Evolutionary conservation across 2,113 vertebrate genomes (phyloP).

Genomic region (Sitta europaea): DNA sequence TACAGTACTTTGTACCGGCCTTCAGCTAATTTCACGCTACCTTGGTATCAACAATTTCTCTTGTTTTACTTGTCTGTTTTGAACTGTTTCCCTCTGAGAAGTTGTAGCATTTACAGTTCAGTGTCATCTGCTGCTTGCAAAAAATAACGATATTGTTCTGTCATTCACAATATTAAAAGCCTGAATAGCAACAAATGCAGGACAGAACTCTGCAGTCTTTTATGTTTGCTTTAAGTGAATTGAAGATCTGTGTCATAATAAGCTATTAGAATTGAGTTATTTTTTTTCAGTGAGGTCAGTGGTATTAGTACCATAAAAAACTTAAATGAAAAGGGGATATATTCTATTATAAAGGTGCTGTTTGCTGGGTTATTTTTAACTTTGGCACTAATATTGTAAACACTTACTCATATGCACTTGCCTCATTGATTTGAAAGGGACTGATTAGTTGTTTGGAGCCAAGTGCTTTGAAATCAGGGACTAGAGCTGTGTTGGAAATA

Average conservation of each 20-base stretch:
- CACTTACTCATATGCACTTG: neutral
- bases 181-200: neutral
- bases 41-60: neutral
- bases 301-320: neutral
- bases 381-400: neutral
- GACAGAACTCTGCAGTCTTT: neutral
- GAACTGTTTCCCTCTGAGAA: neutral
- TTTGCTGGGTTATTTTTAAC: slow-evolving; percentile 25
- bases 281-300: neutral
- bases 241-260: neutral
- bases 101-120: neutral
- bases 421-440: neutral
- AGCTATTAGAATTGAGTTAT: neutral
- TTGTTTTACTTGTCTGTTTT: neutral
- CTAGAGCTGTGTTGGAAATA: neutral
- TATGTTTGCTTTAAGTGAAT: neutral
- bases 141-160: neutral
- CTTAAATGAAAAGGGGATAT: neutral
- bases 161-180: neutral
- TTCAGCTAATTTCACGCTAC: neutral
- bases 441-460: neutral
- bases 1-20: neutral
- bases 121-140: neutral
- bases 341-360: neutral
- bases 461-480: neutral